phyloP scores from a whole-genome alignment of 2,113 vertebrate species.

The Helogale parvula region DNA sequence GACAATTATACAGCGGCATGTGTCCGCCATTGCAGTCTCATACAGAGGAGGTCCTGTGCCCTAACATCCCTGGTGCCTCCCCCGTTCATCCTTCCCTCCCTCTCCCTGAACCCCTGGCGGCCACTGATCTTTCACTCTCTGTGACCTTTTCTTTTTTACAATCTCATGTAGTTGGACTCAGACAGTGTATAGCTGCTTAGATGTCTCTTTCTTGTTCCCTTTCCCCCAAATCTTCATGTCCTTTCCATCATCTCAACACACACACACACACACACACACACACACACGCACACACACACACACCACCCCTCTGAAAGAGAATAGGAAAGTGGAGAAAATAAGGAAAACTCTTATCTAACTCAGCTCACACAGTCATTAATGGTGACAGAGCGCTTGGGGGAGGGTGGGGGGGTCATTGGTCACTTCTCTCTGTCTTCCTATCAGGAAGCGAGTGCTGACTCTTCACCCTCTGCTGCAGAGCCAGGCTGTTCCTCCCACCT shows the following conservation, averaged over 20 bases:
- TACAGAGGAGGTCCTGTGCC: not conserved
- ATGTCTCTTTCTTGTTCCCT: not conserved
- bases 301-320: not conserved
- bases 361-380: not conserved
- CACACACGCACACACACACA: too few relatives aligned
- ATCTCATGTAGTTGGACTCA: not conserved
- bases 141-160: not conserved
- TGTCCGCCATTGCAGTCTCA: not conserved
- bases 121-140: not conserved
- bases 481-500: not conserved
- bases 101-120: too few relatives aligned
- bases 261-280: too few relatives aligned
- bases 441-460: not conserved
- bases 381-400: not conserved
- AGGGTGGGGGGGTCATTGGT: not conserved
- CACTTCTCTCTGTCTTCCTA: not conserved
- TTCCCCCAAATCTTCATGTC: not conserved
- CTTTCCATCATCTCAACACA: not conserved
- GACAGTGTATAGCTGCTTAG: not conserved
- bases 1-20: too few relatives aligned
- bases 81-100: not conserved
- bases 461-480: not conserved
- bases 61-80: fast-evolving
- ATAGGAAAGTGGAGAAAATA: not conserved
- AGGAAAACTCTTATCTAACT: not conserved